Evolutionary conservation across 2,888 invertebrate species (phyloP), one percentile per base, ranked within the genome.

Genomic region (Kuschelorhynchus macadamiae): DNA sequence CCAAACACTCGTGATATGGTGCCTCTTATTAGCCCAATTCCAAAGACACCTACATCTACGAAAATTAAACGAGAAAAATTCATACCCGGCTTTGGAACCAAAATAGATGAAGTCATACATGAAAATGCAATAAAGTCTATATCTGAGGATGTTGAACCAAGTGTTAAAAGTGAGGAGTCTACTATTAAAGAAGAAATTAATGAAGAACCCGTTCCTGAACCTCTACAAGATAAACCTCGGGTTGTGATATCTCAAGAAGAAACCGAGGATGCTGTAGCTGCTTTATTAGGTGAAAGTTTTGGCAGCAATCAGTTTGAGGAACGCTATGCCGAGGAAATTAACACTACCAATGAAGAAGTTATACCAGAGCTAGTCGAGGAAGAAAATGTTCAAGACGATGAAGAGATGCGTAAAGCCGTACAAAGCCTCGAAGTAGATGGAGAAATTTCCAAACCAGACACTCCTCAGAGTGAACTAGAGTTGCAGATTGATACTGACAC

Each of bases 251-350:
- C 95, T 0, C 95, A 95, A 83, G 95, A 95, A 85, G 95, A 96
- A 84, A 96, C 95, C 0, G 95, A 94, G 82, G 95, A 95, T 81
- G 96, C 96, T 0, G 95, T 96, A 0, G 95, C 95, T 7, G 95
- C 95, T 0, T 84, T 96, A 21, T 83, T 96, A 59, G 94, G 93
- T 20, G 95, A 95, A 82, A 94, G 94, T 74, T 94, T 95, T 78
- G 92, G 93, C 0, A 91, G 89, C 12, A 87, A 85, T 77, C 82
- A 81, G 52, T 90, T 90, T 81, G 85, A 85, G 39, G 87, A 85
- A 50, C 72, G 75, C 76, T 86, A 86, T 75, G 87, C 86, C 71
- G 87, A 87, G 77, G 87, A 88, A 77, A 81, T 84, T 47, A 71
- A 52, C 84, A 85, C 75, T 84, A 85, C 76, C 77, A 52, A 70